These are phyloP conservation scores for Malurus cyaneus DNA, from an alignment of 2,113 vertebrate species.

Conservation along the genomic window DNA sequence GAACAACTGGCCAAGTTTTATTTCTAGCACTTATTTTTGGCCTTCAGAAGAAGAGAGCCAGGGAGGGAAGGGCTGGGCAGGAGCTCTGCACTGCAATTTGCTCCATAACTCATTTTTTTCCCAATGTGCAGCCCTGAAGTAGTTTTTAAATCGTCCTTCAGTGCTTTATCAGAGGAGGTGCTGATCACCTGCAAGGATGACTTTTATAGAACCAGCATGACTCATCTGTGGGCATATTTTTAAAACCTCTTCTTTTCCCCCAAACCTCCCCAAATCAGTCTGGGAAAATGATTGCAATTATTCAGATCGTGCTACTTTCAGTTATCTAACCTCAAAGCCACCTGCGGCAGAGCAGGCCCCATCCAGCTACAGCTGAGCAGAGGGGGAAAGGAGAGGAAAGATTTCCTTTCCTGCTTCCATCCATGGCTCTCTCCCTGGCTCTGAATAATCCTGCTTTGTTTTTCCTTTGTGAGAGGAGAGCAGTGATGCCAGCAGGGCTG, in stretches of 20 bases:
- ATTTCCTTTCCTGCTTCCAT: background rate
- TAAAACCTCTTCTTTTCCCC: conserved; percentile 55
- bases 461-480: background rate
- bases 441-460: background rate
- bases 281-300: conserved; percentile 59
- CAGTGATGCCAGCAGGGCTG: background rate
- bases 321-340: conserved; percentile 11
- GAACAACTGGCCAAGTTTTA: conserved; percentile 58
- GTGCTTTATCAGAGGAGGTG: conserved; percentile 50
- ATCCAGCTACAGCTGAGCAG: background rate
- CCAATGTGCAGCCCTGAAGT: background rate
- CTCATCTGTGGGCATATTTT: conserved; percentile 57
- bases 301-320: conserved; percentile 38
- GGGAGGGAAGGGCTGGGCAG: background rate
- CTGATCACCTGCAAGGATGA: conserved; percentile 56
- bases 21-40: conserved; percentile 44
- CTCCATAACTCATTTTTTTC: background rate
- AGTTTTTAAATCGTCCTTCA: conserved; percentile 36
- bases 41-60: conserved; percentile 27
- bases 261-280: conserved; percentile 39
- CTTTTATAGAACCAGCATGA: conserved; percentile 58
- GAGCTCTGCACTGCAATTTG: background rate
- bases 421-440: background rate
- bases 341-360: conserved; percentile 3
- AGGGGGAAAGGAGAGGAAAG: background rate